Percentiles rank a stretch among this genome's conserved stretches.
Conservation (phyloP, 2,888 invertebrate genomes). For the Caenorhabditis becei region DNA sequence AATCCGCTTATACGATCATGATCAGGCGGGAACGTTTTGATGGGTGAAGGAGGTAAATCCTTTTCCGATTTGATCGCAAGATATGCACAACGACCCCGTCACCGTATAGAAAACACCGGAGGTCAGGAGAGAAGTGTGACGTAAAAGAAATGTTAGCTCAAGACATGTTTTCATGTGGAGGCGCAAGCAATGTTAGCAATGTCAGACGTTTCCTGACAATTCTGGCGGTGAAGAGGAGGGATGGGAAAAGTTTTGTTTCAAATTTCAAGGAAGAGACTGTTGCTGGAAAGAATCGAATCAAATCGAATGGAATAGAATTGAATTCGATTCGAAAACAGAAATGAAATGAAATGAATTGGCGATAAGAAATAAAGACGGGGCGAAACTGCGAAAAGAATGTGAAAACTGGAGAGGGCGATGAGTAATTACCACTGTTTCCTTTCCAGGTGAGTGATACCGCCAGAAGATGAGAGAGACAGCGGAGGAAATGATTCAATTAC, state of each 20-base stretch:
- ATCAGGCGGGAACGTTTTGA: slow-evolving; percentile 30
- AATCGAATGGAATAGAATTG: no score
- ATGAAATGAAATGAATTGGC: slow-evolving; percentile 6
- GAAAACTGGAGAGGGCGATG: slow-evolving; percentile 26
- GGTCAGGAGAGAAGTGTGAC: slow-evolving; percentile 29
- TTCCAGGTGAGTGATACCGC: slow-evolving; percentile 49
- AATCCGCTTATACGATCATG: slow-evolving; percentile 49
- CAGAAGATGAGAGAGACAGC: background rate
- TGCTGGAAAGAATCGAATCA: background rate
- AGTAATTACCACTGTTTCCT: slow-evolving; percentile 47
- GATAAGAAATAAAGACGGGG: slow-evolving; percentile 9
- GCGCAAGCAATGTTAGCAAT: background rate
- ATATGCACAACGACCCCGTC: slow-evolving; percentile 43
- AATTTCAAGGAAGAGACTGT: no score
- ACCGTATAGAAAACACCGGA: slow-evolving; percentile 15
- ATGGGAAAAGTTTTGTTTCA: no score
- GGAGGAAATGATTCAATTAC: slow-evolving; percentile 45
- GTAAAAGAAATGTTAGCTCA: background rate
- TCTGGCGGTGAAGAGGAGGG: no score
- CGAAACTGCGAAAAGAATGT: slow-evolving; percentile 9
- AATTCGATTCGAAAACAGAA: no score
- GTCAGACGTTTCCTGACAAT: slow-evolving; percentile 21
- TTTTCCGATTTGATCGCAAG: slow-evolving; percentile 31
- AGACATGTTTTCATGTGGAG: slow-evolving; percentile 11
- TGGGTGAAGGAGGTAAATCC: background rate